Evolutionary conservation across 2,888 invertebrate species (phyloP).

Genomic region (Merodon equestris): DNA sequence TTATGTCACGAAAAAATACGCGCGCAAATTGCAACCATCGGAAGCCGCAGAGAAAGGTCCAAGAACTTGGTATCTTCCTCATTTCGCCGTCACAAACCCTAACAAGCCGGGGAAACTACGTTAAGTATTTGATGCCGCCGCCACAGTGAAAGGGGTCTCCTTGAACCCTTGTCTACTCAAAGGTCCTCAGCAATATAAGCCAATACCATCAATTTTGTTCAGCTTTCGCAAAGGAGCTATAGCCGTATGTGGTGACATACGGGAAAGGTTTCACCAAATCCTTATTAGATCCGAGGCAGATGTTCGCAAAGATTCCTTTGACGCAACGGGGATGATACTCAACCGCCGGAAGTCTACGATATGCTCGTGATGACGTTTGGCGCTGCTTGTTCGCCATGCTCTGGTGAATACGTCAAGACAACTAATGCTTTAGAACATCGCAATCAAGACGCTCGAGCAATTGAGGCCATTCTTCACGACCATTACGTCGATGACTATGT

Average conservation of each 20-base stretch:
- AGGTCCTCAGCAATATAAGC: conserved; percentile 35
- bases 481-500: too few relatives aligned
- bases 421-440: background rate
- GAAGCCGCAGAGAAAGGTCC: conserved; percentile 25
- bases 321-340: background rate
- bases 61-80: conserved; percentile 4
- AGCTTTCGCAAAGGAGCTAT: conserved; percentile 56
- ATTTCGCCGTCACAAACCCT: too few relatives aligned
- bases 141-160: too few relatives aligned
- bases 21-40: conserved; percentile 48
- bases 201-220: conserved; percentile 53
- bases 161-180: too few relatives aligned
- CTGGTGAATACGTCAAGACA: background rate
- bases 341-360: conserved; percentile 1
- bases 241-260: background rate
- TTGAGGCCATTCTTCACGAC: background rate
- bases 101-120: too few relatives aligned
- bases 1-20: conserved; percentile 44
- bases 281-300: conserved; percentile 1
- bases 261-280: conserved; percentile 2
- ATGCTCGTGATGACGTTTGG: background rate
- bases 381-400: background rate
- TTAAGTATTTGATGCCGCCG: too few relatives aligned
- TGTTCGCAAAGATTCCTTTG: conserved; percentile 9
- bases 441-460: background rate